Percentiles rank a stretch among this genome's conserved stretches.
phyloP scores from a whole-genome alignment of 2,113 vertebrate species.

The Cisticola juncidis region DNA sequence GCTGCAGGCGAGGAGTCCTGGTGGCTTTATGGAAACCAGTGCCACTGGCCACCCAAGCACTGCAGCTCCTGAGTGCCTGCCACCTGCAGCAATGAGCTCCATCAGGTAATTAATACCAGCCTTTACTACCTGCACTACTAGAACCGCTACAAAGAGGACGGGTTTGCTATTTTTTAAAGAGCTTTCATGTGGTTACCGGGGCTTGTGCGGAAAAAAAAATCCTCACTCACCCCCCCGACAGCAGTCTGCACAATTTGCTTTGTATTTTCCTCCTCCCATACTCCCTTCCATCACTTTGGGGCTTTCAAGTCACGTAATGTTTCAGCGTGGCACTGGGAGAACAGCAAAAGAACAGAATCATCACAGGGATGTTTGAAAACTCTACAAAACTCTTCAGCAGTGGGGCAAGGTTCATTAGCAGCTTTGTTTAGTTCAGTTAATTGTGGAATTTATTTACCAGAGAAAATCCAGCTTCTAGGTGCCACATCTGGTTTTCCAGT shows the following conservation, averaged over 20 bases:
- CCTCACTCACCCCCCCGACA: not conserved
- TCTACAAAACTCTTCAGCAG: not conserved
- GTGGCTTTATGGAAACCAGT: not conserved
- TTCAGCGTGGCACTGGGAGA: conserved; percentile 5
- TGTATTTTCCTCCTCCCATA: not conserved
- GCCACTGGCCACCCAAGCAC: conserved; percentile 11
- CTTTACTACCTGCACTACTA: conserved; percentile 23
- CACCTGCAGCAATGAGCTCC: conserved; percentile 51
- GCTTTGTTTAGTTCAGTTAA: not conserved
- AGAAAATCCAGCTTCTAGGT: not conserved
- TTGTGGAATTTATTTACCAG: not conserved
- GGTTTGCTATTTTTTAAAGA: conserved; percentile 24
- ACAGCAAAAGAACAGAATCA: conserved; percentile 4
- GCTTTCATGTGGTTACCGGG: conserved; percentile 47
- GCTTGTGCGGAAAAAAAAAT: not conserved
- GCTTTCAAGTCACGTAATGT: conserved; percentile 36
- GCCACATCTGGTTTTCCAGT: not conserved
- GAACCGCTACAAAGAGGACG: not conserved
- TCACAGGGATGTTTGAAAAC: conserved; percentile 33
- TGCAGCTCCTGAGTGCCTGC: conserved; percentile 3
- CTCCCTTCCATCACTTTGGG: not conserved
- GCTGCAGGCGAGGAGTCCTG: not conserved
- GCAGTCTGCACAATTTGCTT: not conserved
- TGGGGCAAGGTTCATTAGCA: not conserved
- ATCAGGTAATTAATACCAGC: conserved; percentile 44